phyloP scores from a whole-genome alignment of 2,797 vertebrate genomes.

The Alauda arvensis region DNA sequence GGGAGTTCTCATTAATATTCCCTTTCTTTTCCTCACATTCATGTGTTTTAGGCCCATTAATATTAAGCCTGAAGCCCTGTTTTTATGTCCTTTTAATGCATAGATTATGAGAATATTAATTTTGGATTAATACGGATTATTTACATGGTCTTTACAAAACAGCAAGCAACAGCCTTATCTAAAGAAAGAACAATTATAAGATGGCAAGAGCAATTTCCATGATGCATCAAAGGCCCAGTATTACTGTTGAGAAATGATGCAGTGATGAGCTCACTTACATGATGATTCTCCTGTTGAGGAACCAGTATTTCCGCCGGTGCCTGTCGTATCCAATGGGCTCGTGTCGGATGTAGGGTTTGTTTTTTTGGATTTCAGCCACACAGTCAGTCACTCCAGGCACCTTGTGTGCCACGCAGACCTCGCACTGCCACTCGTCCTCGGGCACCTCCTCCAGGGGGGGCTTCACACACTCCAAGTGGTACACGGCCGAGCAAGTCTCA shows the following conservation, averaged over 20 bases:
- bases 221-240: rapidly evolving
- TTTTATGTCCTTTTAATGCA: neutral
- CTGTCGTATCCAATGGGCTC: slow-evolving; percentile 91
- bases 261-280: slow-evolving; percentile 78
- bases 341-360: slow-evolving; percentile 90
- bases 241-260: neutral
- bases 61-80: neutral
- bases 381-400: slow-evolving; percentile 92
- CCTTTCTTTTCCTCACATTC: neutral
- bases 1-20: neutral
- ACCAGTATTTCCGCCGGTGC: slow-evolving; percentile 93
- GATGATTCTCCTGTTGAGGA: slow-evolving; percentile 89
- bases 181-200: neutral
- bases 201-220: neutral
- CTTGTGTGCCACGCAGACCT: slow-evolving; percentile 93
- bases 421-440: slow-evolving; percentile 97
- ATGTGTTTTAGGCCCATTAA: neutral
- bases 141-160: neutral
- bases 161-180: neutral
- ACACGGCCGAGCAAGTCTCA: slow-evolving; percentile 94
- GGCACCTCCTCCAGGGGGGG: slow-evolving; percentile 94
- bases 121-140: neutral
- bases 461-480: slow-evolving; percentile 95
- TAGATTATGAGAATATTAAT: neutral
- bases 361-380: slow-evolving; percentile 92